Base-by-base conservation (phyloP, 2,888 invertebrate genomes). In the Hipparchia sbordonii region DNA sequence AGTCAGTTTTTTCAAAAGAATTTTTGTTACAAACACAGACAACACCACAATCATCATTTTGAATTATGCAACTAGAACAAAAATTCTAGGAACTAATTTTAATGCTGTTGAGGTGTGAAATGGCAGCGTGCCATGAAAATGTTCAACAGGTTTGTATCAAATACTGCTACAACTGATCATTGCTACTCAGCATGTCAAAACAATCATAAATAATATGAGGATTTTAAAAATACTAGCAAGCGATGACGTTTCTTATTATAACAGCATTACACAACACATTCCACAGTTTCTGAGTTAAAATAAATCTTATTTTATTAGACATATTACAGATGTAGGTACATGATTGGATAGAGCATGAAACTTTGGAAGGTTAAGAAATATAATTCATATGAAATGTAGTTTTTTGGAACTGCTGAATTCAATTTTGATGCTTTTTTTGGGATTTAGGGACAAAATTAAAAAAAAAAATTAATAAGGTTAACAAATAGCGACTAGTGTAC, bases 41-140 rank as follows among this genome's bases (percentile, higher is more conserved):
- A 23, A 23, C 23, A 23, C 23, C 23, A 23, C 23, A 23, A 23
- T 45, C 39, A 56, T 57, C 56, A 33, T 67, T 57, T 23, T 6
- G 13, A 51, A 10, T 65, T 9, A 51, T 2, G 12, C 48, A 51
- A 63, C 51, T 6, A 33, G 8, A 65, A 39, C 39, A 51, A 33
- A 12, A 1, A 13, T 9, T 39, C 33, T 23, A 6, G 33, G 33
- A 23, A 10, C 23, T 63, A 63, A 33, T 7, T 63, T 46, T 62
- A 62, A 9, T 23, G 52, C 52, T 65, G 52, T 33, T 65, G 65
- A 52, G 51, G 23, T 65, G 65, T 65, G 52, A 52, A 82, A 84
- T 84, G 84, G 84, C 84, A 83, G 56, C 8, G 70, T 72, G 82
- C 84, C 84, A 82, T 74, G 12, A 69, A 74, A 67, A 70, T 72